phyloP scores from a whole-genome alignment of 2,797 vertebrate species.

The Rhabdomys pumilio region DNA sequence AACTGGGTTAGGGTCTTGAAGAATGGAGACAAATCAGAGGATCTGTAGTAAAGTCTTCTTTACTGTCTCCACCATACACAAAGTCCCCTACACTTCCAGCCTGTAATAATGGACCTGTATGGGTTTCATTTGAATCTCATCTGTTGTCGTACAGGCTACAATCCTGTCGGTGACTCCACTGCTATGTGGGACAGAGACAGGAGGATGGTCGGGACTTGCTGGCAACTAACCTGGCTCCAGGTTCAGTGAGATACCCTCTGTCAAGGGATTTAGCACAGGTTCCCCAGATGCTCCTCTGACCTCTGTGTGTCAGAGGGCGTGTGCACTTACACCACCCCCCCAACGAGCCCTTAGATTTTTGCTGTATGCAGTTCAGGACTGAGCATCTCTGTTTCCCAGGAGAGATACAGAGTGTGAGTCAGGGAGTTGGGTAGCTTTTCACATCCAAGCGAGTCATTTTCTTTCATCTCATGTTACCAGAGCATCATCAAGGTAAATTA shows the following conservation, averaged over 20 bases:
- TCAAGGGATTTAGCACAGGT: neutral
- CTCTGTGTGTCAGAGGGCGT: neutral
- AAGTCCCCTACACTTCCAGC: no score
- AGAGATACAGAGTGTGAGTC: neutral
- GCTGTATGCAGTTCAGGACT: neutral
- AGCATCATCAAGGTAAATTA: constrained; percentile 81
- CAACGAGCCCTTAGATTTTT: neutral
- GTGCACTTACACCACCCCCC: no score
- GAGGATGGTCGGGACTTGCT: neutral
- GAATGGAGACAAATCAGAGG: no score
- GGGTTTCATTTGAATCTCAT: no score
- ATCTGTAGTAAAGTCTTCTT: no score
- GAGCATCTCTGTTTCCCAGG: constrained; percentile 3
- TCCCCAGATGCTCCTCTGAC: neutral
- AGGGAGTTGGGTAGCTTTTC: constrained; percentile 32
- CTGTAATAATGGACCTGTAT: no score
- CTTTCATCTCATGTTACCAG: constrained; percentile 78
- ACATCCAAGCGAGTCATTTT: constrained; percentile 74
- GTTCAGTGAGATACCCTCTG: neutral
- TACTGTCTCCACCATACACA: no score
- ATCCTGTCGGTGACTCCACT: neutral
- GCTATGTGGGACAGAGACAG: neutral
- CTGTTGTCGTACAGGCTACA: neutral
- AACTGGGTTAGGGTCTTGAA: no score
- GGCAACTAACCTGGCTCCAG: neutral